Base-by-base conservation (phyloP, 2,113 vertebrate genomes). In the Oenanthe oenanthe region DNA sequence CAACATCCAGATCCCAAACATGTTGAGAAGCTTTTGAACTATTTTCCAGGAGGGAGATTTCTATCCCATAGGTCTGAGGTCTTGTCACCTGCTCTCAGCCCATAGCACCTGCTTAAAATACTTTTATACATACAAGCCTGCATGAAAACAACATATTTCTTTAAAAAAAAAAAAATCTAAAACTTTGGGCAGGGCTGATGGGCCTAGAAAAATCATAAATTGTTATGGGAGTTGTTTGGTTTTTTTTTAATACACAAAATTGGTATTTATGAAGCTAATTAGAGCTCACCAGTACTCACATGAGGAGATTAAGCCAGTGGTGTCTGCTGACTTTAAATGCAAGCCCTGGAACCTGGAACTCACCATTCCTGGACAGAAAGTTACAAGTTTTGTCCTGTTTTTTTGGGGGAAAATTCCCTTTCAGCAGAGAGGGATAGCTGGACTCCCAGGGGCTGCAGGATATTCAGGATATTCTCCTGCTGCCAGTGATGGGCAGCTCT, bases 71-170 rank as follows among this genome's bases (percentile, higher is more conserved):
- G 6, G 3, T 80, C 9, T 38, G 28, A 80, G 32, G 12, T 11
- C 84, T 36, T 77, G 45, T 66, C 58, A 80, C 22, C 29, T 32
- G 9, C 34, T 88, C 68, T 61, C 45, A 68, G n/a, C 16, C 7
- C 0, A 2, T n/a, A 76, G 79, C 12, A 22, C 11, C 31, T 16
- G 9, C 34, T 76, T n/a, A 70, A 57, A 76, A 26, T 28, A 34
- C 6, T 51, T 47, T 17, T 36, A 60, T 5, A 40, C 2, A 3
- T 15, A 19, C 2, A 4, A 4, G 5, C 21, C 31, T n/a, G 10
- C 34, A 21, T 19, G 15, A 74, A 83, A 48, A 36, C 1, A 78
- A 10, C 4, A 11, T 4, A 28, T 51, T 58, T n/a, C 34, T 79
- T 68, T 20, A 22, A 5, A 51, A 32, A 71, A 8, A 21, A 17